Base-by-base conservation (phyloP, 2,797 vertebrate genomes). In the Etheostoma nigrum region DNA sequence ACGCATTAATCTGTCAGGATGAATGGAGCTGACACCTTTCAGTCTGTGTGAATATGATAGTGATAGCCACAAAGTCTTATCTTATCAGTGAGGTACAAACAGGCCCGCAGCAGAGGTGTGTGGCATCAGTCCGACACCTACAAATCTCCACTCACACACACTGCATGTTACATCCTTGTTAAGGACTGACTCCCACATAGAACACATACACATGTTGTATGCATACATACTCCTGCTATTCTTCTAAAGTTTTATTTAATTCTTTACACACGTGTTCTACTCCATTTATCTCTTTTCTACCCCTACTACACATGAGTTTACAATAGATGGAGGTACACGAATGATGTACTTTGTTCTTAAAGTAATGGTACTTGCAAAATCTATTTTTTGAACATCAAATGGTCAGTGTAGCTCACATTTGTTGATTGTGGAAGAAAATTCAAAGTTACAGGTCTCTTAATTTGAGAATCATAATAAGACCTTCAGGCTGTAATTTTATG, bases 1-100 rank as follows among this genome's bases (percentile, higher is more conserved):
- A 4, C 36, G 0, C 49, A 30, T 71, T 61, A 49, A 76, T 84
- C 62, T 72, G 88, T 72, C 63, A 44, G 67, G 57, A 67, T 79
- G 55, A 79, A 82, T 75, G 82, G 73, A 83, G 73, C 63, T 69
- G 84, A 83, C 86, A 81, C 83, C 86, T 83, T 71, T 69, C 51
- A 8, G 57, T 83, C 40, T 45, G 71, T 81, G 80, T 83, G 74
- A 58, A 52, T 36, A 80, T 67, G 73, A 74, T 47, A n/a, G 63
- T 54, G 79, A 79, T 71, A 44, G 77, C 78, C 45, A n/a, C 69
- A 1, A 19, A 11, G 85, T 82, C 70, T 65, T 83, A 87, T 92
- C 84, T 89, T 83, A 90, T 90, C 90, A 66, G 73, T 1, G 21
- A 3, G 63, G 64, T 25, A 58, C 77, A 57, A 75, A 83, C 79